Evolutionary conservation across 2,797 vertebrate genomes (phyloP).

Genomic region (Cyprinodon diabolis): DNA sequence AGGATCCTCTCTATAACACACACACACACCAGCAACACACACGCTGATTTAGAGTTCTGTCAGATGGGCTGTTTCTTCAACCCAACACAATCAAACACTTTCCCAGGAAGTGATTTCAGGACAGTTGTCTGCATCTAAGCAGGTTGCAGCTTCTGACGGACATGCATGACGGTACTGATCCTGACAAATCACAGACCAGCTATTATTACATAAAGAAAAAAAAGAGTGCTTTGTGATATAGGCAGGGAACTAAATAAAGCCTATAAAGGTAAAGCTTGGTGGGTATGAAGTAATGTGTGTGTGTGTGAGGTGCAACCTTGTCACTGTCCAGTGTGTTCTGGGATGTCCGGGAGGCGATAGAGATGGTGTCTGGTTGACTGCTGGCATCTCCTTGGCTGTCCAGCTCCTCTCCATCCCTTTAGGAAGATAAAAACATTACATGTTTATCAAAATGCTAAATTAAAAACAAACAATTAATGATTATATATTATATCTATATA

Average conservation of each 20-base stretch:
- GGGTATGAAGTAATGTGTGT: slow-evolving; percentile 3
- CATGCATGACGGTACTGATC: background rate
- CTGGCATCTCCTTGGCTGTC: slow-evolving; percentile 98
- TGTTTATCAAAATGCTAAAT: background rate
- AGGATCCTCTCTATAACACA: slow-evolving; percentile 21
- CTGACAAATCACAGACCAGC: background rate
- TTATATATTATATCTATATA: background rate
- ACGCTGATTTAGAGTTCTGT: slow-evolving; percentile 25
- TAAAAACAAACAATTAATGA: no score
- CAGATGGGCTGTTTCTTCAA: slow-evolving; percentile 54
- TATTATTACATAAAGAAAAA: background rate
- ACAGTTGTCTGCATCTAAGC: slow-evolving; percentile 21
- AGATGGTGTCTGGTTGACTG: slow-evolving; percentile 98
- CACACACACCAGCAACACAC: slow-evolving; percentile 23
- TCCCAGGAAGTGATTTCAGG: slow-evolving; percentile 45
- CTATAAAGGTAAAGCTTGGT: background rate
- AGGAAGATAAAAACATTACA: slow-evolving; percentile 16
- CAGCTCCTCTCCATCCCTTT: slow-evolving; percentile 95
- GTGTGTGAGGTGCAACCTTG: slow-evolving; percentile 83
- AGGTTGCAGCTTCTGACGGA: slow-evolving; percentile 17
- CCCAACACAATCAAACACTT: slow-evolving; percentile 40
- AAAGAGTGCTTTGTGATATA: background rate
- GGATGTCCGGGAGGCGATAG: slow-evolving; percentile 96
- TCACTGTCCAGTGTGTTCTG: slow-evolving; percentile 99
- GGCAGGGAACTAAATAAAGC: background rate